Evolutionary conservation across 2,888 invertebrate genomes (phyloP).

Genomic region (Poecilus cupreus): DNA sequence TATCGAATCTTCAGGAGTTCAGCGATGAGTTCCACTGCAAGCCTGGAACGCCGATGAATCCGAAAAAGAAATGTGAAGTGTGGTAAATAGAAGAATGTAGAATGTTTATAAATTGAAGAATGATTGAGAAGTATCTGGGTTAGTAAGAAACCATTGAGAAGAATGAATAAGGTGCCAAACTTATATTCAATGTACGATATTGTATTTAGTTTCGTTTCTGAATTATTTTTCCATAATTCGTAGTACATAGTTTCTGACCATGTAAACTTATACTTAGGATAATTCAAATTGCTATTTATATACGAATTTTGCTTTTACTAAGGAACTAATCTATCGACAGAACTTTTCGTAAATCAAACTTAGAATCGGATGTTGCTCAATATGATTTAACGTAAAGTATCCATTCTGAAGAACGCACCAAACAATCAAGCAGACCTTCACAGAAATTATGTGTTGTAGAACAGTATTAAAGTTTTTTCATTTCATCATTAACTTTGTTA

Average conservation of each 20-base stretch:
- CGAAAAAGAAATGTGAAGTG: conserved; percentile 88
- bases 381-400: too few species aligned
- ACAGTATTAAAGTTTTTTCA: too few species aligned
- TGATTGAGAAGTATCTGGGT: not conserved
- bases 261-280: not conserved
- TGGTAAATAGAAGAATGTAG: conserved; percentile 78
- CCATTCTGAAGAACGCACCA: too few species aligned
- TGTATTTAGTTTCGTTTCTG: not conserved
- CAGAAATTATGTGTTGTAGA: too few species aligned
- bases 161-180: not conserved
- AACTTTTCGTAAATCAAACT: too few species aligned
- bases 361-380: too few species aligned
- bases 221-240: not conserved
- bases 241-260: not conserved
- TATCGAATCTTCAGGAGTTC: conserved; percentile 91
- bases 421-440: too few species aligned
- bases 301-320: not conserved
- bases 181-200: not conserved
- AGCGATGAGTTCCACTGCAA: conserved; percentile 86
- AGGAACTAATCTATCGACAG: too few species aligned
- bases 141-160: not conserved
- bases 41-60: conserved; percentile 88
- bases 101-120: too few species aligned
- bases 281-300: conserved; percentile 27
- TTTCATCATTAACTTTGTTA: too few species aligned